Conservation (phyloP, 2,113 vertebrate genomes). For the Thamnophis sirtalis region DNA sequence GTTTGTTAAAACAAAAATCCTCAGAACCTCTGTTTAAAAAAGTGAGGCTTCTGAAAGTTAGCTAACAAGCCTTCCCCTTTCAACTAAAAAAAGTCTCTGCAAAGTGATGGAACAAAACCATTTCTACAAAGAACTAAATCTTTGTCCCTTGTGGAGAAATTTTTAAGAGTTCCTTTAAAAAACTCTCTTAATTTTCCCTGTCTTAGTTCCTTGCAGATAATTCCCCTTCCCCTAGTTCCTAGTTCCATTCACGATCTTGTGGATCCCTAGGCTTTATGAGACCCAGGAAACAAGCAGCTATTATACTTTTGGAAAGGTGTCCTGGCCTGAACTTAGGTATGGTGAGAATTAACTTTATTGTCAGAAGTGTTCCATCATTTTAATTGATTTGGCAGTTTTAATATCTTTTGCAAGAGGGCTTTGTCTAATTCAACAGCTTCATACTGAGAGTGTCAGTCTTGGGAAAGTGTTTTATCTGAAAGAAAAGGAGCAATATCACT, state of each 20-base stretch:
- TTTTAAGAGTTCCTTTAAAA: background rate
- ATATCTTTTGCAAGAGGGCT: background rate
- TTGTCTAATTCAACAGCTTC: rapidly evolving
- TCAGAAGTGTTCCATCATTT: background rate
- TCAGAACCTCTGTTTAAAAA: background rate
- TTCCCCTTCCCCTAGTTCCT: background rate
- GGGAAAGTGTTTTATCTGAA: background rate
- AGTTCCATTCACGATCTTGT: background rate
- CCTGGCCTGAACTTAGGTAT: background rate
- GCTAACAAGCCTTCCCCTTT: background rate
- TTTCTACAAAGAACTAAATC: background rate
- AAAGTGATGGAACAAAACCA: background rate
- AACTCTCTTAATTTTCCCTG: background rate
- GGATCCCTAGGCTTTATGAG: background rate
- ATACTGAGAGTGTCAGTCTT: background rate
- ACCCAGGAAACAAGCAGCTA: background rate
- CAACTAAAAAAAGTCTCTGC: background rate
- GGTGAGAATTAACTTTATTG: background rate
- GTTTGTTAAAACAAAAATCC: background rate
- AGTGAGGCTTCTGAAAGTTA: background rate
- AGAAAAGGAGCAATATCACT: background rate
- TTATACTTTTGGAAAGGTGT: background rate
- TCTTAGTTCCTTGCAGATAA: background rate
- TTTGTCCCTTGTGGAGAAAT: background rate
- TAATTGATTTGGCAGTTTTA: background rate